phyloP scores from a whole-genome alignment of 2,113 vertebrate genomes.

The Syngnathus floridae region DNA sequence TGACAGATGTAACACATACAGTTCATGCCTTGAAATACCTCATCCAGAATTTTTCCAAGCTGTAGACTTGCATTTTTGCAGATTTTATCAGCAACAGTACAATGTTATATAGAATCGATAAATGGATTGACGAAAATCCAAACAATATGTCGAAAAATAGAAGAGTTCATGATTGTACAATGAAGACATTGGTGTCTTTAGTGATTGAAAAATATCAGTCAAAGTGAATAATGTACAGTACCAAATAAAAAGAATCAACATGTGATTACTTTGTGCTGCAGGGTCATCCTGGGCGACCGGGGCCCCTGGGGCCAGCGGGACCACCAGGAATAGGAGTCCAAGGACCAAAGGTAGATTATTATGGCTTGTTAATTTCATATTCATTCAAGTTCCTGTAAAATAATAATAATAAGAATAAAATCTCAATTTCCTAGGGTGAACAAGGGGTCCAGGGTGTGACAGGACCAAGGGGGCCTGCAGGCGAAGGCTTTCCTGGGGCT shows the following conservation, averaged over 20 bases:
- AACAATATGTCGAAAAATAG: no score
- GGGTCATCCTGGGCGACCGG: slow-evolving; percentile 77
- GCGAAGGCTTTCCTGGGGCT: slow-evolving; percentile 79
- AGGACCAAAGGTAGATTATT: slow-evolving; percentile 76
- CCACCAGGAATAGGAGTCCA: slow-evolving; percentile 81
- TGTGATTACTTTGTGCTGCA: slow-evolving; percentile 33
- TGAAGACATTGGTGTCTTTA: no score
- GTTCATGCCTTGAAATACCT: slow-evolving; percentile 16
- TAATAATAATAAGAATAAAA: no score
- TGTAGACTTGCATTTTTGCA: not conserved
- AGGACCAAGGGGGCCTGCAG: slow-evolving; percentile 77
- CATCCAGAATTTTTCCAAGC: not conserved
- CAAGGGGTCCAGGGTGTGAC: slow-evolving; percentile 77
- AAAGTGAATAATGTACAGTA: not conserved
- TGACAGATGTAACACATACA: slow-evolving; percentile 16
- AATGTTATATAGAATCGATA: not conserved
- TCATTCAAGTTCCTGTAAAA: not conserved
- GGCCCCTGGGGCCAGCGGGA: slow-evolving; percentile 72
- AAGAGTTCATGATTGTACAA: no score
- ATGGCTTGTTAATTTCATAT: not conserved
- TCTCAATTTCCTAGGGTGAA: slow-evolving; percentile 71
- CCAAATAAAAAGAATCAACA: not conserved
- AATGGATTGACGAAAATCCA: no score
- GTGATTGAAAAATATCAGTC: not conserved
- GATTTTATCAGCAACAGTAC: not conserved